A percentile compares a stretch with the other conserved stretches of the same genome.
Conservation (phyloP, 2,113 vertebrate genomes). For the Prionailurus bengalensis region DNA sequence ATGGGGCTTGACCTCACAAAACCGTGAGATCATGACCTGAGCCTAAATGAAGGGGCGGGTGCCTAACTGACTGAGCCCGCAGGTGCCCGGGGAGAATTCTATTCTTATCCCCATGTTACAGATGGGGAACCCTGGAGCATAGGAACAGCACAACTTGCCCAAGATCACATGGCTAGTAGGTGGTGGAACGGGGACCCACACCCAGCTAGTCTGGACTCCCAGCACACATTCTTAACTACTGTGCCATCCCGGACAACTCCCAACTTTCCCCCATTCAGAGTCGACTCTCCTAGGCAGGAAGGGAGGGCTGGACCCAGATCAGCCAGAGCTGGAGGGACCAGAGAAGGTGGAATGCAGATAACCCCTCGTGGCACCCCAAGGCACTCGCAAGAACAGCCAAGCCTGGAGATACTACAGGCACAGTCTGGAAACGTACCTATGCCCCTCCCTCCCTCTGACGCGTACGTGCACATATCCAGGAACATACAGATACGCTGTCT, state of each 20-base stretch:
- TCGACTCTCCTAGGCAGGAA: not conserved
- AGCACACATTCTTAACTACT: not conserved
- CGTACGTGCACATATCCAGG: not conserved
- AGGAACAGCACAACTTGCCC: not conserved
- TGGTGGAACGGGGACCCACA: fast-evolving
- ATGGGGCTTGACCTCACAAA: too few species aligned
- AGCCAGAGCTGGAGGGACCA: not conserved
- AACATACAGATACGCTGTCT: not conserved
- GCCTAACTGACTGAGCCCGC: too few species aligned
- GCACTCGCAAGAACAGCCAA: not conserved
- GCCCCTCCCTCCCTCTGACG: not conserved
- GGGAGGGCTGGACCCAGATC: not conserved
- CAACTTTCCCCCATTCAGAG: not conserved
- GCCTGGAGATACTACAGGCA: not conserved
- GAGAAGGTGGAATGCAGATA: not conserved
- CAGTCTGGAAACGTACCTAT: not conserved
- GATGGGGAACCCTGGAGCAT: not conserved
- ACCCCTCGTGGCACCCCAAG: not conserved
- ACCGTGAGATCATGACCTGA: too few species aligned
- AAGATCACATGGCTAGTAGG: not conserved
- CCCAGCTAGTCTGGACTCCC: not conserved
- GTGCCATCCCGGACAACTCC: not conserved
- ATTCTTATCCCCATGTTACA: not conserved
- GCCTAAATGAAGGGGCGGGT: too few species aligned
- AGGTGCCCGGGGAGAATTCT: not conserved